These are phyloP conservation scores for Leptinotarsa defecta DNA, from an alignment of 1,140 invertebrate genomes.

Conservation along the genomic window DNA sequence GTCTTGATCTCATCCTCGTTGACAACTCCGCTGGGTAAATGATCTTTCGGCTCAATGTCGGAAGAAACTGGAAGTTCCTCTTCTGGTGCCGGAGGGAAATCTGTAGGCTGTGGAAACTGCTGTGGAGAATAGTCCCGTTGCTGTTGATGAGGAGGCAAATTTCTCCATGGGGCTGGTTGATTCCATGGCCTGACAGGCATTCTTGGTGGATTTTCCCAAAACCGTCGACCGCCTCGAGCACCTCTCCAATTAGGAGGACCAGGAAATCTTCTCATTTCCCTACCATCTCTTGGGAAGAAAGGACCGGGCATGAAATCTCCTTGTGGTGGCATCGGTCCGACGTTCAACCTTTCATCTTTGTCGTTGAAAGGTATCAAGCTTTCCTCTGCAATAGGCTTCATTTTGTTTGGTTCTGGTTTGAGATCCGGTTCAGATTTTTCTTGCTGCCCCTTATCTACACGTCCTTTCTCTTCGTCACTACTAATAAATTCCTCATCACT, in stretches of 20 bases:
- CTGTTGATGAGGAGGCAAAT: neutral
- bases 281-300: conserved; percentile 28
- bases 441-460: neutral
- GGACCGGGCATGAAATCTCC: neutral
- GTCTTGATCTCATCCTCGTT: conserved; percentile 70
- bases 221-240: conserved; percentile 37
- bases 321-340: conserved; percentile 9
- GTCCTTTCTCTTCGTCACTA: conserved; percentile 40
- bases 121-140: neutral
- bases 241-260: conserved; percentile 27
- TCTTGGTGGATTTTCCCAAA: conserved; percentile 37
- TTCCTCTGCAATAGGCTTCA: neutral
- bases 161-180: conserved; percentile 24
- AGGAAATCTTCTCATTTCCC: conserved; percentile 23
- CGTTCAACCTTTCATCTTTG: conserved; percentile 42
- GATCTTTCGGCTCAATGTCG: conserved; percentile 6
- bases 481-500: conserved; percentile 58
- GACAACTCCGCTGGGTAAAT: conserved; percentile 21
- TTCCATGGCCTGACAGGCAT: conserved; percentile 43
- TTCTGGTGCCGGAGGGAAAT: neutral
- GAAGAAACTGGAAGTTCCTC: conserved; percentile 17
- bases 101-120: neutral
- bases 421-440: neutral
- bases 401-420: neutral
- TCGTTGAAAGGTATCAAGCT: conserved; percentile 38